phyloP scores from a whole-genome alignment of 2,888 invertebrate genomes.

The Nymphalis polychloros region DNA sequence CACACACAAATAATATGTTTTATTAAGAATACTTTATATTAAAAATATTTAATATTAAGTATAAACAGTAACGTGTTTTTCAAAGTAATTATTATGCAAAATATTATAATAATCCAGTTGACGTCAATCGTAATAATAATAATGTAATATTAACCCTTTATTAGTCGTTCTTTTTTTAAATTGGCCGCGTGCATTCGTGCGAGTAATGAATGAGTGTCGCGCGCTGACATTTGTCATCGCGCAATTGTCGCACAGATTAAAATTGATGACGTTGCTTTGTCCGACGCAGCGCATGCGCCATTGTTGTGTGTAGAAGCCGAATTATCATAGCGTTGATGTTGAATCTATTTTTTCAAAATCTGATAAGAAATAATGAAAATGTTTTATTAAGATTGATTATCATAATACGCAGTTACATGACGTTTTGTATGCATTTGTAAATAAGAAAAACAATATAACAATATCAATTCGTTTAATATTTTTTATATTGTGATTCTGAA shows the following conservation, averaged over 20 bases:
- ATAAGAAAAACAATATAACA: no score
- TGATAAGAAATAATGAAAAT: slow-evolving; percentile 32
- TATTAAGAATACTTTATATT: not conserved
- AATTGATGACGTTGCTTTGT: slow-evolving; percentile 81
- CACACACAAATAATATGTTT: not conserved
- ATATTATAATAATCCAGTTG: slow-evolving; percentile 57
- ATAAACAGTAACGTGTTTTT: not conserved
- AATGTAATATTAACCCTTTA: slow-evolving; percentile 73
- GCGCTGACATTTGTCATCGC: slow-evolving; percentile 80
- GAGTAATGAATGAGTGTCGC: slow-evolving; percentile 76
- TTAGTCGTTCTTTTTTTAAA: slow-evolving; percentile 65
- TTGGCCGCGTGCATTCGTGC: slow-evolving; percentile 67
- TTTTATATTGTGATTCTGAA: no score
- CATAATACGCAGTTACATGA: no score
- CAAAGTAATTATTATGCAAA: slow-evolving; percentile 37
- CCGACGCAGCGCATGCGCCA: slow-evolving; percentile 59
- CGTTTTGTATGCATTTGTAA: no score
- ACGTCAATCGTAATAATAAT: slow-evolving; percentile 62
- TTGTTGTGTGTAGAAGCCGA: slow-evolving; percentile 58
- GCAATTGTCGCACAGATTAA: slow-evolving; percentile 81
- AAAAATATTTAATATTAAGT: no score
- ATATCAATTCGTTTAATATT: no score
- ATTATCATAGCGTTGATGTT: slow-evolving; percentile 62
- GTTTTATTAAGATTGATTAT: slow-evolving; percentile 1
- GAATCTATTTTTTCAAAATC: slow-evolving; percentile 45